Evolutionary conservation across 2,797 vertebrate genomes (phyloP).

Genomic region (Taeniopygia guttata): DNA sequence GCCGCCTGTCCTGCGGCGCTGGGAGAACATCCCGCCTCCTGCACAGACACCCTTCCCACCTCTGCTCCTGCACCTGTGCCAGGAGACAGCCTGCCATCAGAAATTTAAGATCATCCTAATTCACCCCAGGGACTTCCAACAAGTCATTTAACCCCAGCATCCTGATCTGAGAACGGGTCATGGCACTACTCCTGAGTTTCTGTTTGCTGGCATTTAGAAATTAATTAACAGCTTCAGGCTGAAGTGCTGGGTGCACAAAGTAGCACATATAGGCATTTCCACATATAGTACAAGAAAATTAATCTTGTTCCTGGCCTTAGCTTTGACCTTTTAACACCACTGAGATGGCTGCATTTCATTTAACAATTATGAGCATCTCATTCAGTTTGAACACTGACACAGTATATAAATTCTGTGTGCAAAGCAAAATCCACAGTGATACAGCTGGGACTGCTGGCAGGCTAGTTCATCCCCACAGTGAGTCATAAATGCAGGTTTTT

Average conservation of each 20-base stretch:
- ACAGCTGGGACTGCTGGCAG: background rate
- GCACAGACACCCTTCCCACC: fast-evolving
- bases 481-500: background rate
- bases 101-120: background rate
- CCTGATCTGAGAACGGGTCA: fast-evolving
- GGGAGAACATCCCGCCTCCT: background rate
- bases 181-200: background rate
- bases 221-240: background rate
- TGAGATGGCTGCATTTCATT: background rate
- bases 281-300: background rate
- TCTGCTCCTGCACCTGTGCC: background rate
- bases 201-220: background rate
- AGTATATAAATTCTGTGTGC: background rate
- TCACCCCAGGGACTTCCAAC: background rate
- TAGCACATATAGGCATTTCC: background rate
- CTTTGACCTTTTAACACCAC: background rate
- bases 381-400: background rate
- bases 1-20: fast-evolving
- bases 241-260: background rate
- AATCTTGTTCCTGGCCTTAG: background rate
- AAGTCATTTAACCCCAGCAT: background rate
- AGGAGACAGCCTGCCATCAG: background rate
- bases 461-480: background rate
- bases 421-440: background rate
- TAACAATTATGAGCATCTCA: background rate